Evolutionary conservation across 2,888 invertebrate species (phyloP).

Genomic region (Tipula helvola): DNA sequence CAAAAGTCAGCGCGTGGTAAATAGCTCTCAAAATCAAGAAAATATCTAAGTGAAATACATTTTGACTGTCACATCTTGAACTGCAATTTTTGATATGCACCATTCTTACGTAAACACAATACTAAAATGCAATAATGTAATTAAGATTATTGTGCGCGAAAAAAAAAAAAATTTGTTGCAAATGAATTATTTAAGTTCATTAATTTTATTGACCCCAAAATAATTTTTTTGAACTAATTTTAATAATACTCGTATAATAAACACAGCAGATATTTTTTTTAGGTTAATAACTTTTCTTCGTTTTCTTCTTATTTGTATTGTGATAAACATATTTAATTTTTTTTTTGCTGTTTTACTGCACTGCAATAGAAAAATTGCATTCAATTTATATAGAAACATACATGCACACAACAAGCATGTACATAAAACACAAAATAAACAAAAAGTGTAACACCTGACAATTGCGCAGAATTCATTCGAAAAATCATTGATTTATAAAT

Average conservation of each 20-base stretch:
- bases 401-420: background rate
- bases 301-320: background rate
- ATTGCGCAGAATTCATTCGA: background rate
- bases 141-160: background rate
- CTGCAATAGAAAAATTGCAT: background rate
- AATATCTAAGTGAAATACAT: background rate
- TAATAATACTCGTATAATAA: background rate
- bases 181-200: background rate
- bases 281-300: background rate
- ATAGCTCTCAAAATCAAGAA: background rate
- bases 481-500: background rate
- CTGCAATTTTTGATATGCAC: background rate
- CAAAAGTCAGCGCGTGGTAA: background rate
- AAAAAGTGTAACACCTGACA: background rate
- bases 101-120: background rate
- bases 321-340: background rate
- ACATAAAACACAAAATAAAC: background rate
- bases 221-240: background rate
- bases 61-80: background rate
- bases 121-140: background rate
- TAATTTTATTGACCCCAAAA: conserved; percentile 4
- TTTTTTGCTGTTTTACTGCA: background rate
- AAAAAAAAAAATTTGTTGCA: background rate
- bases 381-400: background rate
- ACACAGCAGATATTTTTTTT: background rate